Percentiles rank a stretch among this genome's conserved stretches.
These are phyloP conservation scores for Trisateles emortualis DNA, from an alignment of 2,888 invertebrate genomes.

Conservation along the genomic window DNA sequence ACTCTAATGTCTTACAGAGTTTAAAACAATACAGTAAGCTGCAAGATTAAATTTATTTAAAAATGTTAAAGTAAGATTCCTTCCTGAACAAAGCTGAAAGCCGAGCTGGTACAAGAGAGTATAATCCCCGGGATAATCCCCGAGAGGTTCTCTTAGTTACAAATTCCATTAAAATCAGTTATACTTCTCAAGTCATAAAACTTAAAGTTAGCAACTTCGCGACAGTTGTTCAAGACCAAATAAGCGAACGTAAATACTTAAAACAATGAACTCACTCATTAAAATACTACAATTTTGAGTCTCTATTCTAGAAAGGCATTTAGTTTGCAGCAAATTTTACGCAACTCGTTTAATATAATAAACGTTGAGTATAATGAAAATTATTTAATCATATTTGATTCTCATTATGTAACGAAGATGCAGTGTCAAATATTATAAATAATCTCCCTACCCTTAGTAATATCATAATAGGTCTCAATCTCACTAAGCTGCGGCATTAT, in stretches of 20 bases:
- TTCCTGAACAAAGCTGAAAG: not conserved
- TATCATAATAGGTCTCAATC: too few species aligned
- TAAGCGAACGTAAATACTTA: slow-evolving; percentile 29
- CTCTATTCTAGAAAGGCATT: not conserved
- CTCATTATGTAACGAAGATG: too few species aligned
- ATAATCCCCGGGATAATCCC: slow-evolving; percentile 18
- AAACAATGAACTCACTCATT: slow-evolving; percentile 25
- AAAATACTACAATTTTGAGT: slow-evolving; percentile 19
- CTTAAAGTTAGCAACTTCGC: slow-evolving; percentile 22
- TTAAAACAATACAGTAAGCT: not conserved
- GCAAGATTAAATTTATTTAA: not conserved
- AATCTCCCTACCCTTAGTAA: too few species aligned
- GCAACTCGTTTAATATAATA: too few species aligned
- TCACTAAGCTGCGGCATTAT: too few species aligned
- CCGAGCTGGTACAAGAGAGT: not conserved
- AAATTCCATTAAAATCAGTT: slow-evolving; percentile 43
- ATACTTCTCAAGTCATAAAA: slow-evolving; percentile 34
- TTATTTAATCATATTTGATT: too few species aligned
- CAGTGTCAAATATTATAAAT: too few species aligned
- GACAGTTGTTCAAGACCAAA: slow-evolving; percentile 24
- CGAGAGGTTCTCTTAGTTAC: slow-evolving; percentile 28
- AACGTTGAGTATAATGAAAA: too few species aligned
- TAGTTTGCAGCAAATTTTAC: not conserved
- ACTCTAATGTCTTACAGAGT: not conserved
- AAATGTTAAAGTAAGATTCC: not conserved